A percentile compares a stretch with the other conserved stretches of the same genome.
Evolutionary conservation across 2,113 vertebrate genomes (phyloP).

Genomic region (Oryzias curvinotus): DNA sequence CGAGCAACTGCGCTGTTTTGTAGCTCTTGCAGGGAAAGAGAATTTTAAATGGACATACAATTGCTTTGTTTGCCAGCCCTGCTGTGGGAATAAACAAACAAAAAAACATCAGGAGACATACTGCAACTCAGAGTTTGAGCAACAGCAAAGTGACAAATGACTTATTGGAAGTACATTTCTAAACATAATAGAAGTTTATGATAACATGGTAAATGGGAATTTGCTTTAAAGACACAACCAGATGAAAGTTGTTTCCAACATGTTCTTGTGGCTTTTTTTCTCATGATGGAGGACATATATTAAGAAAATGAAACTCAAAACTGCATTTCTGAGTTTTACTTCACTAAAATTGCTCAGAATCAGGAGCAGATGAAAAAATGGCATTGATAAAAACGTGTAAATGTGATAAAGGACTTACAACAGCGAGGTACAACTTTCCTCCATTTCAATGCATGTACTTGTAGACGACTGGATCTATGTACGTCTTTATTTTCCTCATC

Average conservation of each 20-base stretch:
- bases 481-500: not conserved
- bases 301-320: too few relatives aligned
- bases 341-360: too few relatives aligned
- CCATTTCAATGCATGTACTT: too few relatives aligned
- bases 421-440: too few relatives aligned
- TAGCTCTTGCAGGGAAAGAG: constrained; percentile 48
- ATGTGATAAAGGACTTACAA: too few relatives aligned
- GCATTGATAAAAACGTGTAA: too few relatives aligned
- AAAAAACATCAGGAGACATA: constrained; percentile 15
- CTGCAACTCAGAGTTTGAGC: constrained; percentile 27
- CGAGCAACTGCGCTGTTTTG: constrained; percentile 60
- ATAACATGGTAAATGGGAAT: constrained; percentile 9
- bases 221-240: not conserved
- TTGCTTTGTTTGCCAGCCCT: constrained; percentile 42
- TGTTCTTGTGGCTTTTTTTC: too few relatives aligned
- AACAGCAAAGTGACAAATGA: constrained; percentile 41
- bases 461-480: too few relatives aligned
- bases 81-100: constrained; percentile 12
- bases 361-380: too few relatives aligned
- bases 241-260: not conserved
- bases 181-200: constrained; percentile 30
- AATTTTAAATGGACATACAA: constrained; percentile 58
- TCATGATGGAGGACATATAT: too few relatives aligned
- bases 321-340: too few relatives aligned
- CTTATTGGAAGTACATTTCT: constrained; percentile 47